A percentile compares a stretch with the other conserved stretches of the same genome.
phyloP scores from a whole-genome alignment of 2,888 invertebrate species.

The Scaptomyza polygonia region DNA sequence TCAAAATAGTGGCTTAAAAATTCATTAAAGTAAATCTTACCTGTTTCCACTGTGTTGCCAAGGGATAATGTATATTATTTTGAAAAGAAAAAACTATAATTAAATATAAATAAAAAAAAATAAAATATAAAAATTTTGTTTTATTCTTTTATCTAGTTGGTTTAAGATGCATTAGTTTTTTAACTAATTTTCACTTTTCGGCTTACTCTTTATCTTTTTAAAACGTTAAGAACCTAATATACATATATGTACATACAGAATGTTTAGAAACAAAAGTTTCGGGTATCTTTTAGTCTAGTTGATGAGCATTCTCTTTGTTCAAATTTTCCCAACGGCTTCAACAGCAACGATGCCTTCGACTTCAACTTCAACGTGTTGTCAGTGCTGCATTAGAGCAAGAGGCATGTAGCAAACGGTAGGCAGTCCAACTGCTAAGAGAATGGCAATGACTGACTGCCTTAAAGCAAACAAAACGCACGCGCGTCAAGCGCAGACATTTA shows the following conservation, averaged over 20 bases:
- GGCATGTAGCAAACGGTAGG: constrained; percentile 4
- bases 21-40: constrained; percentile 61
- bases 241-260: not conserved
- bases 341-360: constrained; percentile 24
- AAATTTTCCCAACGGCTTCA: constrained; percentile 28
- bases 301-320: constrained; percentile 1
- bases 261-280: not conserved
- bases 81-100: no score
- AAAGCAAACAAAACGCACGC: constrained; percentile 78
- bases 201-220: not conserved
- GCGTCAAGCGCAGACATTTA: constrained; percentile 77
- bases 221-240: not conserved
- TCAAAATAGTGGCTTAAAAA: constrained; percentile 71
- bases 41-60: not conserved
- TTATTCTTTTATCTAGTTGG: no score
- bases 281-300: constrained; percentile 18
- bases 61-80: not conserved
- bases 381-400: constrained; percentile 8
- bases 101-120: no score
- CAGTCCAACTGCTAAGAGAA: constrained; percentile 24
- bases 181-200: no score
- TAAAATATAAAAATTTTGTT: no score
- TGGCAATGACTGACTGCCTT: constrained; percentile 59
- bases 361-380: constrained; percentile 27
- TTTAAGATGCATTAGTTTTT: no score